Evolutionary conservation across 2,888 invertebrate species (phyloP), one percentile per base, ranked within the genome.

Genomic region (Volucella inflata): DNA sequence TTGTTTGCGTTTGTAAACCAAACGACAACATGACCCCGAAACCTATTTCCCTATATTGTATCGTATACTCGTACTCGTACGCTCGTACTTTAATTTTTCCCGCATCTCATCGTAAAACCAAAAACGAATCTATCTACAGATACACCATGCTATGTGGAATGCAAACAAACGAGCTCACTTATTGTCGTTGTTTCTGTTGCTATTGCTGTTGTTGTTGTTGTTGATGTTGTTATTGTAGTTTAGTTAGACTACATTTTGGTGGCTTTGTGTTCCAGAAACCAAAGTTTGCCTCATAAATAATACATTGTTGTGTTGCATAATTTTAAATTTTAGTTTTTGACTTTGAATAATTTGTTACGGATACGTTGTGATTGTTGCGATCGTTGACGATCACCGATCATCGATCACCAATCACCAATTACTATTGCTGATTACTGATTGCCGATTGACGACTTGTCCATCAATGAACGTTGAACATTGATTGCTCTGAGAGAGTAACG

Each of bases 11-110:
- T 79, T 51, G 40, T 55, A 59, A 79, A 83, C 68, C 53, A 83
- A 68, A 67, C 57, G 46, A 64, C 30, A 30, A 30, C 74, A 36
- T 83, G 83, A 74, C 83, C 83, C 74, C 79, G 62, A 83, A 83
- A 83, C 83, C 83, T 53, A 78, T 83, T 83, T 83, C 64, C 78
- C 74, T 30, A 30, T 30, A 30, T n/a, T n/a, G n/a, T n/a, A n/a
- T n/a, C 72, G 78, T 48, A 50, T 68, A 55, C 30, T 60, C 30
- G n/a, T 40, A 70, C 21, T 57, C 30, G 30, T 30, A 30, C 30
- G 30, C 30, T 30, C 30, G 30, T 6, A 30, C 30, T 30, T 6
- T 6, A 30, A 30, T 21, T 30, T 36, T 21, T 67, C 77, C 67
- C 42, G 59, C 62, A 71, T 77, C 60, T 40, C 55, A 67, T 65